Evolutionary conservation across 2,888 invertebrate species (phyloP).

Genomic region (Cryptocheilus praepositus): DNA sequence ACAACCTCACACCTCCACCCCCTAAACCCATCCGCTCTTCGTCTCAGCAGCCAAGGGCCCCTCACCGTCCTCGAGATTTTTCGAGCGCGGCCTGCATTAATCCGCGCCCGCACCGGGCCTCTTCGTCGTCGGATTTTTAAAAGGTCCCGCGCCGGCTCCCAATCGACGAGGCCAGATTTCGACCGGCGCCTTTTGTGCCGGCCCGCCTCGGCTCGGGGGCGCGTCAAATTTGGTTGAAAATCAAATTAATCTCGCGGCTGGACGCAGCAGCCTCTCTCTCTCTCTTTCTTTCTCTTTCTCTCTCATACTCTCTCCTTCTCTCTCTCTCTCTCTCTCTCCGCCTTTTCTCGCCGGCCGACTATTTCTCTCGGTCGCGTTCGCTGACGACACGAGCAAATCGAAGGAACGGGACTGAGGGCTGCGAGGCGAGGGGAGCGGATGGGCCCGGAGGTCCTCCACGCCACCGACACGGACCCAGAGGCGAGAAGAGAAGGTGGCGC

Average conservation of each 20-base stretch:
- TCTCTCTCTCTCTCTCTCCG: constrained; percentile 26
- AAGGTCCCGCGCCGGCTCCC: constrained; percentile 33
- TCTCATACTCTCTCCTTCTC: constrained; percentile 14
- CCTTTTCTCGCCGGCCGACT: constrained; percentile 8
- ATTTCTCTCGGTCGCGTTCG: constrained; percentile 29
- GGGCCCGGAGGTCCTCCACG: constrained; percentile 61
- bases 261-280: constrained; percentile 50
- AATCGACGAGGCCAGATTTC: constrained; percentile 23
- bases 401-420: constrained; percentile 58
- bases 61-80: no score
- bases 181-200: constrained; percentile 61
- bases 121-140: constrained; percentile 6
- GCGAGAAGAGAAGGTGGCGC: constrained; percentile 72
- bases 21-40: no score
- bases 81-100: constrained; percentile 23
- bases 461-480: constrained; percentile 63
- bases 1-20: no score
- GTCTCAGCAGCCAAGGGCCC: no score
- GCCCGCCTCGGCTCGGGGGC: constrained; percentile 60
- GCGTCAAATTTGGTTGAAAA: constrained; percentile 72
- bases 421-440: constrained; percentile 44
- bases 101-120: not conserved
- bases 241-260: constrained; percentile 71
- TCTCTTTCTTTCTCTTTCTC: constrained; percentile 5
- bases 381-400: constrained; percentile 67